Base-by-base conservation (phyloP, 2,888 invertebrate genomes). In the Taphrorychus bicolor region DNA sequence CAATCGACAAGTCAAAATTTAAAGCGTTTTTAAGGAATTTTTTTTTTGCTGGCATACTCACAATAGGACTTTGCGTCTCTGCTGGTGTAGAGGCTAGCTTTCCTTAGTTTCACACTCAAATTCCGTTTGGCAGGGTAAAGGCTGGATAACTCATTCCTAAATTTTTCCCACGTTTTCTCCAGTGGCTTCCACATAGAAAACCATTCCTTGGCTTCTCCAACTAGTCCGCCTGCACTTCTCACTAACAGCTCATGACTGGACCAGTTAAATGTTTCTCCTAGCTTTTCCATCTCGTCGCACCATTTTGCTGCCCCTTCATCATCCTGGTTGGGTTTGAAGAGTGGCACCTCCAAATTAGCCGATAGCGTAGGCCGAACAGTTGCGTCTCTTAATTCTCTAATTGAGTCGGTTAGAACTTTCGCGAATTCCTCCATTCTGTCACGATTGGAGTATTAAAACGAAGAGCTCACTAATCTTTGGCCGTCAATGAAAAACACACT, bases 201-300 rank as follows among this genome's bases (percentile, higher is more conserved):
- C 69, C 59, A 64, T 64, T 59, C 64, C 45, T 49, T 56, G 11
- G 59, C 68, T 7, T 64, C 53, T 0, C 52, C 63, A 17, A 14
- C 21, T 7, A 68, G 19, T 24, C 59, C 59, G 5, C 22, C n/a
- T 9, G 23, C 23, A 9, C 22, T 16, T 4, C 53, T 3, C 9
- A 11, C 2, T 22, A 53, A 4, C 1, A n/a, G 11, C 16, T 53
- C 53, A 1, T 14, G 5, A 23, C 16, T 16, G 24, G 23, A 2
- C 23, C 53, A 53, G 5, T 53, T 53, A 32, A 56, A 56, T 17
- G 60, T 67, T 17, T 21, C 53, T 9, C 59, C 61, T 21, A 69
- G 41, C 42, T 54, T 62, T 24, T 66, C 65, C 17, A 69, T 57
- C 14, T 69, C 61, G n/a, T n/a, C n/a, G n/a, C n/a, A n/a, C 70